Evolutionary conservation across 2,797 vertebrate genomes (phyloP), one percentile per base, ranked within the genome.

Genomic region (Botia almorhae): DNA sequence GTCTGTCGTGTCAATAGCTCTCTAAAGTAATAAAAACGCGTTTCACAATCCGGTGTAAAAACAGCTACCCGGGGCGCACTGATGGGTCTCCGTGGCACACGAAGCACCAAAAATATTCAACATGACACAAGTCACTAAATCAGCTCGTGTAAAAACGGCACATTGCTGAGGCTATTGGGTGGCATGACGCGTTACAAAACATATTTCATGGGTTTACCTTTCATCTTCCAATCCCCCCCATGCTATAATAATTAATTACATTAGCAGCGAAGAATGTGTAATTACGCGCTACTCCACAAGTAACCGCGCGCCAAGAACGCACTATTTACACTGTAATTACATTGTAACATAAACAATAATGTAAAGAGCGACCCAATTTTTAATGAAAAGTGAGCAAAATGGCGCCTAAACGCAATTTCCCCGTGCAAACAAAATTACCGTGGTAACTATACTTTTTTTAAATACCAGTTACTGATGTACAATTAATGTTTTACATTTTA

Each of bases 1-100:
- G 71, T 53, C 65, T 43, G 36, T 16, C 14, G 26, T 72, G 75
- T 69, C 74, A 71, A 74, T 80, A 68, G 69, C 13, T 76, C 53
- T 83, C 14, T 73, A 36, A 17, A 60, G 3, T 73, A 81, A 80
- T 78, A 82, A 74, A 64, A 82, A 71, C 43, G 16, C 16, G 65
- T 39, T 83, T 80, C 53, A 46, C 60, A 81, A 64, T 82, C 26
- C 50, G 51, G 70, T 67, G 53, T 58, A 83, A 78, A 67, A 55
- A 65, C 51, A 82, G 51, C 23, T 8, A 63, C 29, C 43, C 60
- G n/a, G n/a, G 26, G 67, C 43, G 36, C 33, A 53, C 21, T 33
- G 43, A 68, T 46, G 56, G 36, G 65, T 64, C 64, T 63, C 26
- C 61, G 16, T 29, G 61, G 29, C 76, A 82, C 72, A 74, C 13